Base-by-base conservation (phyloP, 1,140 invertebrate genomes). In the Heliconius nattereri region DNA sequence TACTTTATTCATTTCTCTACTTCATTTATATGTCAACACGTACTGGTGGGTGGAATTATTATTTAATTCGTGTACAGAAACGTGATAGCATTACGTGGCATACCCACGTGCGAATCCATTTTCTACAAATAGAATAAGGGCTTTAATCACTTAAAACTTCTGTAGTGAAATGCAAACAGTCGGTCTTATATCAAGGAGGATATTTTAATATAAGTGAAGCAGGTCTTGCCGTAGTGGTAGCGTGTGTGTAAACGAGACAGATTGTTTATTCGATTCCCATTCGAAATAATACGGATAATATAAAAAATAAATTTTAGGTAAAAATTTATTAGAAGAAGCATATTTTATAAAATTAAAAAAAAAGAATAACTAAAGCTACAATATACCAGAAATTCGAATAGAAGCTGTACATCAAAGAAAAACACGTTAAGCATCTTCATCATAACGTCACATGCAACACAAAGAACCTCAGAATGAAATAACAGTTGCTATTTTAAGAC, bases 131-230 rank as follows among this genome's bases (percentile, higher is more conserved):
- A 66, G 23, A 66, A 3, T 26, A 66, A 57, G 16, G 0, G 60
- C 60, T 29, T 66, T 26, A 66, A 66, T 66, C 23, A 66, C 3
- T 66, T 29, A 16, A 16, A 66, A 16, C 23, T 66, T 66, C 23
- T 26, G 60, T 66, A 66, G 29, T 29, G 23, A 11, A 29, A 66
- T 9, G 60, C 23, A 66, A 66, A 29, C 60, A 29, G 9, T 29
- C n/a, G 60, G 23, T 26, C 3, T 66, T 66, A 16, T 13, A 66
- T 66, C 11, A 29, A 66, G 7, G 3, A 29, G 8, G 8, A 60
- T 60, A 60, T 60, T n/a, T n/a, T 60, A 60, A 26, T 60, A 26
- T 23, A 60, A 60, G n/a, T 60, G 57, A n/a, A n/a, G n/a, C n/a
- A 2, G 40, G 11, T 45, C 40, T 11, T 40, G 37, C 0, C 13